phyloP scores from a whole-genome alignment of 2,797 vertebrate species.

The Ispidina picta region DNA sequence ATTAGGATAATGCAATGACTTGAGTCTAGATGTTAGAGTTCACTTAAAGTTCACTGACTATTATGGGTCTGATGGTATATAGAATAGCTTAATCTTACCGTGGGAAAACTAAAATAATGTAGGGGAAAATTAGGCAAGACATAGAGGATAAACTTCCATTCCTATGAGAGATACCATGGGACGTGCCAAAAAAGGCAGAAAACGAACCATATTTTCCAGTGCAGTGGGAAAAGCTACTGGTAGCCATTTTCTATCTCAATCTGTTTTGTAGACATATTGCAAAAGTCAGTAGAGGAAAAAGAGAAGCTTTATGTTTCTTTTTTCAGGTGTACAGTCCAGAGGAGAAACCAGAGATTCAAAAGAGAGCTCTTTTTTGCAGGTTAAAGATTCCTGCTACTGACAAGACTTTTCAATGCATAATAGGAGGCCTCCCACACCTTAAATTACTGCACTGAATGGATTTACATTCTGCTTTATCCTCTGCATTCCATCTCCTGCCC shows the following conservation, averaged over 20 bases:
- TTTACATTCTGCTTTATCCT: slow-evolving; percentile 59
- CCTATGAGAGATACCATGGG: not conserved
- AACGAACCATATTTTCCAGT: not conserved
- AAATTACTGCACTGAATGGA: slow-evolving; percentile 44
- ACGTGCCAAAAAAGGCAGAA: not conserved
- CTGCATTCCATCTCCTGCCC: slow-evolving; percentile 64
- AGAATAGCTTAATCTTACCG: slow-evolving; percentile 55
- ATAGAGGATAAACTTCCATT: slow-evolving; percentile 51
- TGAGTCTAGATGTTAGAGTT: slow-evolving; percentile 67
- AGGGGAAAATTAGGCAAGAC: slow-evolving; percentile 35
- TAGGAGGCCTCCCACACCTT: slow-evolving; percentile 61
- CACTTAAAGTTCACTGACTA: slow-evolving; percentile 68
- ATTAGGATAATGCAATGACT: slow-evolving; percentile 60
- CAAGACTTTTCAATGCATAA: slow-evolving; percentile 34
- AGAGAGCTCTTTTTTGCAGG: slow-evolving; percentile 5
- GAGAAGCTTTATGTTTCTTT: not conserved
- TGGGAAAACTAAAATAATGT: slow-evolving; percentile 56
- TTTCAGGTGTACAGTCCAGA: not conserved
- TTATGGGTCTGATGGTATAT: slow-evolving; percentile 59
- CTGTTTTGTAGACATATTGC: not conserved
- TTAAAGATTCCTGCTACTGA: slow-evolving; percentile 38
- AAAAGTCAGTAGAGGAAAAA: not conserved
- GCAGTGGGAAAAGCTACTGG: not conserved
- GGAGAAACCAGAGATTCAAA: slow-evolving; percentile 42
- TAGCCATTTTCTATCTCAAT: not conserved